These are phyloP conservation scores for Gadus chalcogrammus DNA, from an alignment of 2,113 vertebrate genomes.

Conservation along the genomic window DNA sequence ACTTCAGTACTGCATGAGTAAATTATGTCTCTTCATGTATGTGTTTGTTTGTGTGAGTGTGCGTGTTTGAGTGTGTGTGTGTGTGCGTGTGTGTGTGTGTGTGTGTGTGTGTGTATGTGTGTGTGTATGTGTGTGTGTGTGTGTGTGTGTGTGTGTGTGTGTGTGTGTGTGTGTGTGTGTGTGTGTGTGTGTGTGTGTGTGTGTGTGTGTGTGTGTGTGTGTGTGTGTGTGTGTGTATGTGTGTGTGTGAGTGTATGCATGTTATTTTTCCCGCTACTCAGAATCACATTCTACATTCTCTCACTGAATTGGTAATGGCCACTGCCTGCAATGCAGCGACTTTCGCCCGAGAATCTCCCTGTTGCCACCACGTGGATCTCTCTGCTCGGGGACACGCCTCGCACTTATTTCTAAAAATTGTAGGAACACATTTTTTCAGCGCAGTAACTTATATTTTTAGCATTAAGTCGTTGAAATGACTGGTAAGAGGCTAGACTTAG, in stretches of 20 bases:
- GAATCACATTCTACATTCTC: conserved; percentile 39
- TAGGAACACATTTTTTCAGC: too few species aligned
- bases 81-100: background rate
- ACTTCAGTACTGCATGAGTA: too few species aligned
- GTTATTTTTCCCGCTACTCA: conserved; percentile 10
- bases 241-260: background rate
- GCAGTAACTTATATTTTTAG: too few species aligned
- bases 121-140: too few species aligned
- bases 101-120: too few species aligned
- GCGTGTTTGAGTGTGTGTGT: background rate
- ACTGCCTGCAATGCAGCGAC: conserved; percentile 17
- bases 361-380: background rate
- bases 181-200: background rate
- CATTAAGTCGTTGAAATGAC: too few species aligned
- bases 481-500: too few species aligned
- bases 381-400: too few species aligned
- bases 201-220: too few species aligned
- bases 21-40: background rate
- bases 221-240: too few species aligned
- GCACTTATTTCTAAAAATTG: too few species aligned
- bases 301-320: conserved; percentile 47
- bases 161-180: background rate
- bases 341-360: conserved; percentile 34
- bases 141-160: background rate
- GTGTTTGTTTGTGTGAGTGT: conserved; percentile 6